Conservation (phyloP, 2,797 vertebrate species). For the Coluber constrictor region DNA sequence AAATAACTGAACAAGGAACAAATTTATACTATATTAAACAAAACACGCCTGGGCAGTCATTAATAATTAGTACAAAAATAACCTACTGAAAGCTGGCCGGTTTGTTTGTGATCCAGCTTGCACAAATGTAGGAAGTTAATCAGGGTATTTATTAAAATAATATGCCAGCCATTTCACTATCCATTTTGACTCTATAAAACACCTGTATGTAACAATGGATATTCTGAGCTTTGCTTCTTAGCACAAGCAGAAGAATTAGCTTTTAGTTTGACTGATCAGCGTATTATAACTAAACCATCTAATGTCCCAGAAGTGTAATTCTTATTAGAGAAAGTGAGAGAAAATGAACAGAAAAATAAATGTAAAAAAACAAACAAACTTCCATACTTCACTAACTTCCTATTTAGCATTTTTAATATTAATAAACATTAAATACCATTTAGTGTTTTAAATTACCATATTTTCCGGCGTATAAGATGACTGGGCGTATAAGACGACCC, state of each 20-base stretch:
- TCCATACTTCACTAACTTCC: background rate
- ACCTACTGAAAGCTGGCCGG: background rate
- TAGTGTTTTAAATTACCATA: background rate
- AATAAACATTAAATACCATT: background rate
- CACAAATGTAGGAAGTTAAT: background rate
- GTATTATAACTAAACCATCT: conserved; percentile 60
- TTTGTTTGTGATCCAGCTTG: background rate
- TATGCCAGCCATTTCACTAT: background rate
- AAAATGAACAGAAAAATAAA: conserved; percentile 53
- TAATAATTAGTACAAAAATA: background rate
- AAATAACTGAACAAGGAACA: conserved; percentile 52
- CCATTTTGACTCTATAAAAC: background rate
- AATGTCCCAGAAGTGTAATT: conserved; percentile 50
- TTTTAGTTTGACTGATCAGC: conserved; percentile 62
- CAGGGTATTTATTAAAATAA: background rate
- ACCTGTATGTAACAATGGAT: background rate
- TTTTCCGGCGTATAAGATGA: too few relatives aligned
- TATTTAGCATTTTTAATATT: background rate
- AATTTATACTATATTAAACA: conserved; percentile 47
- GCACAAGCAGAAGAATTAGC: conserved; percentile 29
- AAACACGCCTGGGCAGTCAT: conserved; percentile 37
- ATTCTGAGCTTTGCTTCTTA: background rate
- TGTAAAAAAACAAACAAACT: conserved; percentile 21
- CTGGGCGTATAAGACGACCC: too few relatives aligned
- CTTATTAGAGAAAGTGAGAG: conserved; percentile 45